Evolutionary conservation across 2,113 vertebrate genomes (phyloP).

Genomic region (Athene noctua): DNA sequence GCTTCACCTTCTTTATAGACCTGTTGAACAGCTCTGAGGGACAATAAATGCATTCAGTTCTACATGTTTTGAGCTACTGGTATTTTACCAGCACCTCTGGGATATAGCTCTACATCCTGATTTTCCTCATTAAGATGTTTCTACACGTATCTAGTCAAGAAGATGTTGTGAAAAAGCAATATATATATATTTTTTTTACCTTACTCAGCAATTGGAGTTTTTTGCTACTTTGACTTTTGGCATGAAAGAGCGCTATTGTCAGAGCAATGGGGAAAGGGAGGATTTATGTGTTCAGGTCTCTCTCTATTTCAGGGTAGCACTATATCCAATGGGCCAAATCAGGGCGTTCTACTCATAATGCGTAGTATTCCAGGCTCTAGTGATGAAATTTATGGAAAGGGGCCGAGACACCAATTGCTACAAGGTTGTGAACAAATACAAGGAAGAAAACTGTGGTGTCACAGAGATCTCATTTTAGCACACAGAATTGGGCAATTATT

Average conservation of each 20-base stretch:
- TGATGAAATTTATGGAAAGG: not conserved
- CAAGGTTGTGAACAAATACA: not conserved
- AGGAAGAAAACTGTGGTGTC: not conserved
- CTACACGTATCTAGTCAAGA: fast-evolving
- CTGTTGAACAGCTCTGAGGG: not conserved
- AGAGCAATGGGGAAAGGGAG: not conserved
- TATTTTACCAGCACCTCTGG: not conserved
- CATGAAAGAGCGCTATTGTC: not conserved
- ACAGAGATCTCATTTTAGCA: slow-evolving; percentile 1
- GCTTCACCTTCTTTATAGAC: not conserved
- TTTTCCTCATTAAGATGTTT: not conserved
- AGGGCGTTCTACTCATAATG: not conserved
- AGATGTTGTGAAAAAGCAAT: not conserved
- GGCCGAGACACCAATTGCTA: not conserved
- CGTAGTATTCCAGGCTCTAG: not conserved
- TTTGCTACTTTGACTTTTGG: not conserved
- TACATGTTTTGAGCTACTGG: not conserved
- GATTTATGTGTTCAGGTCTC: not conserved
- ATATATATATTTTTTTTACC: no score
- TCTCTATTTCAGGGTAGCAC: not conserved
- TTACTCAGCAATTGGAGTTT: not conserved
- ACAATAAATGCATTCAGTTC: not conserved
- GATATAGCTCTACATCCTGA: not conserved
- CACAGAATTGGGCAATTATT: not conserved
- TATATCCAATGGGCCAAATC: not conserved